Evolutionary conservation across 2,888 invertebrate genomes (phyloP), one percentile per base, ranked within the genome.

Genomic region (Ctenicera cuprea): DNA sequence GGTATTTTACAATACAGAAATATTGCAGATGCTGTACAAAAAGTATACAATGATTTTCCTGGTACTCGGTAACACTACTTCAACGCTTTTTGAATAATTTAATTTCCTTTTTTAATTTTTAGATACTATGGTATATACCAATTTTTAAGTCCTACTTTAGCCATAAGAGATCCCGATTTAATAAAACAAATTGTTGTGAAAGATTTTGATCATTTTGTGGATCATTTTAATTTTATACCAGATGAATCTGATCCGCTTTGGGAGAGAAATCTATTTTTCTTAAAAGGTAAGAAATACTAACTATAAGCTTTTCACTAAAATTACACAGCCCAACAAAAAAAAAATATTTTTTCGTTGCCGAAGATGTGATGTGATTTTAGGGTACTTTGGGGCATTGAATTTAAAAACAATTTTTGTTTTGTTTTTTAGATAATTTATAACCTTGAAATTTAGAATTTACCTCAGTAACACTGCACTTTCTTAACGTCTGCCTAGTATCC

Each of bases 141-240:
- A 41, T 82, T 83, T 62, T 71, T 65, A 9, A 62, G 41, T 0
- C 91, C 91, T 3, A 76, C 76, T 91, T 0, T 82, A 3, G 5
- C 5, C 0, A n/a, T 14, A 14, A n/a, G 33, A 12, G 69, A 69
- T 69, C 69, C 69, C 5, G 69, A 69, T n/a, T 26, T 69, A 18
- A 61, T 69, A n/a, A 69, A 69, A 37, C 41, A 61, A 38, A 52
- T 66, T 16, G n/a, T 14, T 11, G 62, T 61, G 5, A 71, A 71
- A 37, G 71, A 71, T 8, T 71, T 65, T 26, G 71, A 71, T 18
- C 41, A 37, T 33, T 71, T 65, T 48, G 41, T 52, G 4, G 66
- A 72, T 20, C 72, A 66, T 48, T 16, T 45, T 14, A 26, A 12
- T 5, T 64, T 66, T 9, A 11, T 72, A 12, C 50, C 72, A 4